Percentiles rank a stretch among this genome's conserved stretches.
Conservation (phyloP, 2,113 vertebrate species). For the Sceloporus undulatus region DNA sequence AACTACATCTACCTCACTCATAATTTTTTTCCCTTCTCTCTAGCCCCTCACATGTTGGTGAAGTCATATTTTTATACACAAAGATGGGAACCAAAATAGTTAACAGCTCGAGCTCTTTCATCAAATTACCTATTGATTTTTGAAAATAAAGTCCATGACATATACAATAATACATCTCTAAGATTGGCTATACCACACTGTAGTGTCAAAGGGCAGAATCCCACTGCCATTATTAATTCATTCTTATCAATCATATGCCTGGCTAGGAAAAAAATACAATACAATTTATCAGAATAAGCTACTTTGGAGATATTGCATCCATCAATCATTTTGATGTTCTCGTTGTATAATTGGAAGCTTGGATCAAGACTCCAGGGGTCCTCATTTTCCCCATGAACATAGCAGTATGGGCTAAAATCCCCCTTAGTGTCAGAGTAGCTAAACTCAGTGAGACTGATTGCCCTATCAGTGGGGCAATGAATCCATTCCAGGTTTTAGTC, state of each 20-base stretch:
- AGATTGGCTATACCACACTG: neutral
- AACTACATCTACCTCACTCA: neutral
- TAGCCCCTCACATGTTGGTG: neutral
- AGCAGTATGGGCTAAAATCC: neutral
- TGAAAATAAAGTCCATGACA: neutral
- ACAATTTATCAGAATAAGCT: neutral
- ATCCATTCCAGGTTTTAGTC: too few relatives aligned
- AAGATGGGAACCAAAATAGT: constrained; percentile 14
- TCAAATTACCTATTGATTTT: constrained; percentile 11
- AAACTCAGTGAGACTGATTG: neutral
- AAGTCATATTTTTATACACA: neutral
- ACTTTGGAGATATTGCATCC: neutral
- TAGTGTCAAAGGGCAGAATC: constrained; percentile 10
- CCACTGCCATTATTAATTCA: constrained; percentile 7
- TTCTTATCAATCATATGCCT: neutral
- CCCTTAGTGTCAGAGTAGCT: neutral
- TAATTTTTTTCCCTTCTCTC: neutral
- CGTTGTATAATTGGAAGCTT: constrained; percentile 30
- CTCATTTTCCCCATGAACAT: too few relatives aligned
- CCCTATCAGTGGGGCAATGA: too few relatives aligned
- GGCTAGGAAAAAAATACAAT: neutral
- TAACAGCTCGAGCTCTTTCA: constrained; percentile 1
- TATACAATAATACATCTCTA: constrained; percentile 2
- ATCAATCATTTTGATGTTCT: neutral
- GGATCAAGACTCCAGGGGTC: neutral